Evolutionary conservation across 2,888 invertebrate genomes (phyloP).

Genomic region (Opisthograptis luteolata): DNA sequence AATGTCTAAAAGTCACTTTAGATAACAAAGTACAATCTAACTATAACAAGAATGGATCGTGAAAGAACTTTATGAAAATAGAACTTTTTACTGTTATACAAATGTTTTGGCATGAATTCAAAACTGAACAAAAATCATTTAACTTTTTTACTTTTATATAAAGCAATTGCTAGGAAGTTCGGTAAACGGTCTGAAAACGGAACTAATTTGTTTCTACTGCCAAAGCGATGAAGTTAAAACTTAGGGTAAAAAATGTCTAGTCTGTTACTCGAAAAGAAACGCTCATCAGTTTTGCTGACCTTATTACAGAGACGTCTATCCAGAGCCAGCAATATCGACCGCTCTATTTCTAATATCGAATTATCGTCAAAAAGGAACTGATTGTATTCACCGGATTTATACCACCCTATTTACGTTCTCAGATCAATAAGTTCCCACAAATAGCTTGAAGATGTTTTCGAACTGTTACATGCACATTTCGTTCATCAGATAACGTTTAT

Average conservation of each 20-base stretch:
- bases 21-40: conserved; percentile 11
- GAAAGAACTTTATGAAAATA: conserved; percentile 12
- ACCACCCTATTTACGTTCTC: conserved; percentile 5
- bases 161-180: conserved; percentile 28
- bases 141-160: conserved; percentile 13
- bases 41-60: conserved; percentile 10
- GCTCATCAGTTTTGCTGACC: background rate
- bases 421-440: conserved; percentile 5
- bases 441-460: conserved; percentile 9
- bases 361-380: background rate
- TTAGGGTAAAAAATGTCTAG: no score
- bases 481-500: conserved; percentile 48
- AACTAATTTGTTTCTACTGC: no score
- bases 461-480: conserved; percentile 37
- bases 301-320: background rate
- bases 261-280: background rate
- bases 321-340: background rate
- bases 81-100: conserved; percentile 12
- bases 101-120: conserved; percentile 30
- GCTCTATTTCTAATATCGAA: background rate
- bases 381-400: background rate
- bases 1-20: conserved; percentile 22
- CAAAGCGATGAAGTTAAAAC: no score
- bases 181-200: no score
- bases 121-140: conserved; percentile 25